phyloP scores from a whole-genome alignment of 2,888 invertebrate genomes.

The Altica lythri region DNA sequence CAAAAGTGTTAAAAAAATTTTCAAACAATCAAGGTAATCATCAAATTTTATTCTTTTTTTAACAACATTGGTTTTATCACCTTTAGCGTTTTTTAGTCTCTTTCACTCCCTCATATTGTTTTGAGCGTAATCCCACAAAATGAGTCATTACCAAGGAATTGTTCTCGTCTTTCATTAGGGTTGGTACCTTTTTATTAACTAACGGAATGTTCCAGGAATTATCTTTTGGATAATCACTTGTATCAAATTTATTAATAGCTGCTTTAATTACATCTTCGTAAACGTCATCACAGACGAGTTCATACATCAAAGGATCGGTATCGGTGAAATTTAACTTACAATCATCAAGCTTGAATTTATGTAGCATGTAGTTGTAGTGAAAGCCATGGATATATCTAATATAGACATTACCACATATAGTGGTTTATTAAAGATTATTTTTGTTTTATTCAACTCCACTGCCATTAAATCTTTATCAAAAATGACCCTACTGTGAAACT shows the following conservation, averaged over 20 bases:
- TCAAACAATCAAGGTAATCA: constrained; percentile 3
- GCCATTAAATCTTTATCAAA: no score
- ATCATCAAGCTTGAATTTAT: neutral
- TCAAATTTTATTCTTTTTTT: constrained; percentile 1
- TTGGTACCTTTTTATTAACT: constrained; percentile 6
- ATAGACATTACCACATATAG: no score
- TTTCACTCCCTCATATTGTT: neutral
- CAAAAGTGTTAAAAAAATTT: neutral
- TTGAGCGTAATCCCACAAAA: neutral
- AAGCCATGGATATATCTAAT: no score
- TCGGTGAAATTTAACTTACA: neutral
- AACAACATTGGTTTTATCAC: neutral
- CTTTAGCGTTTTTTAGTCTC: neutral
- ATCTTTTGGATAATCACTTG: neutral
- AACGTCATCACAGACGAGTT: constrained; percentile 1
- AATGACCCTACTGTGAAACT: no score
- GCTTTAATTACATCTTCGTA: constrained; percentile 5
- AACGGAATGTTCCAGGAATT: neutral
- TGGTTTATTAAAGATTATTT: no score
- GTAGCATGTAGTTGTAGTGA: neutral
- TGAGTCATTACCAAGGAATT: neutral
- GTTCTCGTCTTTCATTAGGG: constrained; percentile 1
- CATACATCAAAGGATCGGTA: constrained; percentile 4
- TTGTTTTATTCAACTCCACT: no score
- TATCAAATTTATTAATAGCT: neutral